Percentiles rank a stretch among this genome's conserved stretches.
Conservation (phyloP, 1,140 invertebrate species). For the Atta colombica region DNA sequence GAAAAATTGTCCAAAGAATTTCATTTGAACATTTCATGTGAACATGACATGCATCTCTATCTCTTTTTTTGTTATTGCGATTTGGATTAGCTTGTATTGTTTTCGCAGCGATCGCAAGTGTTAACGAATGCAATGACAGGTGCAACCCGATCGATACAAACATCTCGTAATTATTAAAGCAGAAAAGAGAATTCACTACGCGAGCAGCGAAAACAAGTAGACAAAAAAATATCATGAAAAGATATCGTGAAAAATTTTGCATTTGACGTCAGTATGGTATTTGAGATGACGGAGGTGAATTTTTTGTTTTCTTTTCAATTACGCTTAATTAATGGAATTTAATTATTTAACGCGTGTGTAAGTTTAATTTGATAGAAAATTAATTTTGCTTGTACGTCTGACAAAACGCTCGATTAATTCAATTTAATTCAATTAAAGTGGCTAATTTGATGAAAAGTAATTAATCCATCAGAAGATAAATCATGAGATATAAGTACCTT, state of each 20-base stretch:
- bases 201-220: no score
- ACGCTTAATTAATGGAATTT: neutral
- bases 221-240: neutral
- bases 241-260: neutral
- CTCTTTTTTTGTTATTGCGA: neutral
- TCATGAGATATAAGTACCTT: slow-evolving; percentile 19
- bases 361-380: slow-evolving; percentile 7
- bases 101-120: neutral
- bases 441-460: neutral
- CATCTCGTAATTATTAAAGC: slow-evolving; percentile 8
- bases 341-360: neutral
- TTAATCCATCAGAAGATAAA: neutral
- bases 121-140: neutral
- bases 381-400: neutral
- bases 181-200: neutral
- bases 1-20: neutral
- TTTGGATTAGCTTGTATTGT: neutral
- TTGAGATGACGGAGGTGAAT: neutral
- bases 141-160: neutral
- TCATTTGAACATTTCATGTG: neutral
- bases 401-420: neutral
- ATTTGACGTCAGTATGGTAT: neutral
- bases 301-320: neutral
- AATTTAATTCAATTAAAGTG: neutral
- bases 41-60: neutral